Conservation (phyloP, 2,888 invertebrate genomes). For the Cybosia mesomella region DNA sequence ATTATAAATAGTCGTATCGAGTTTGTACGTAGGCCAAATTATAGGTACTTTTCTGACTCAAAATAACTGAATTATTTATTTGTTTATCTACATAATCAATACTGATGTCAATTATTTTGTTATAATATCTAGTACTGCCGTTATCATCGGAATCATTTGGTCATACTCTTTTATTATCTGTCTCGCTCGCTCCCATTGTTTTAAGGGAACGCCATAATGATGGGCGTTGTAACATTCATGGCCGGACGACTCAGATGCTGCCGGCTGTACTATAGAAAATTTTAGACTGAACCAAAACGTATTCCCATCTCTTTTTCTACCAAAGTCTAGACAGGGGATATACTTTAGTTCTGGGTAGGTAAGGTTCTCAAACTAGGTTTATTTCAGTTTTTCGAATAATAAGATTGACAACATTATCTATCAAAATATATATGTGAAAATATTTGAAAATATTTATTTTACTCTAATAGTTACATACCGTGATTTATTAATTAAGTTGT, state of each 20-base stretch:
- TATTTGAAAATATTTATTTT: slow-evolving; percentile 19
- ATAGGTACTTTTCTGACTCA: slow-evolving; percentile 29
- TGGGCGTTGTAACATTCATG: neutral
- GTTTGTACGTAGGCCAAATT: slow-evolving; percentile 55
- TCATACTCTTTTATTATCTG: neutral
- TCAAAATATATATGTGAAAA: neutral
- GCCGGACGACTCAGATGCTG: neutral
- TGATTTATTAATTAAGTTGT: slow-evolving; percentile 39
- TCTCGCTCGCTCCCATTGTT: neutral
- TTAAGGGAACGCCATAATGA: neutral
- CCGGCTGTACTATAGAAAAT: too few species aligned
- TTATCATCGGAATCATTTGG: neutral
- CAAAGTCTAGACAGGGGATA: neutral
- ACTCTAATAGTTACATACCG: slow-evolving; percentile 32
- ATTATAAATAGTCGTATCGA: slow-evolving; percentile 41
- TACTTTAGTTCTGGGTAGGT: neutral
- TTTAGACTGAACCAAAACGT: neutral
- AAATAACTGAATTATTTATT: slow-evolving; percentile 32
- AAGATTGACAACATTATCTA: neutral
- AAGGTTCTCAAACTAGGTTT: neutral
- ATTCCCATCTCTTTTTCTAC: neutral
- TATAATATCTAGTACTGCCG: neutral
- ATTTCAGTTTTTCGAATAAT: neutral
- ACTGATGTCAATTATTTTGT: neutral
- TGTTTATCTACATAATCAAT: slow-evolving; percentile 35